phyloP scores from a whole-genome alignment of 2,888 invertebrate genomes.

The Anticlea derivata region DNA sequence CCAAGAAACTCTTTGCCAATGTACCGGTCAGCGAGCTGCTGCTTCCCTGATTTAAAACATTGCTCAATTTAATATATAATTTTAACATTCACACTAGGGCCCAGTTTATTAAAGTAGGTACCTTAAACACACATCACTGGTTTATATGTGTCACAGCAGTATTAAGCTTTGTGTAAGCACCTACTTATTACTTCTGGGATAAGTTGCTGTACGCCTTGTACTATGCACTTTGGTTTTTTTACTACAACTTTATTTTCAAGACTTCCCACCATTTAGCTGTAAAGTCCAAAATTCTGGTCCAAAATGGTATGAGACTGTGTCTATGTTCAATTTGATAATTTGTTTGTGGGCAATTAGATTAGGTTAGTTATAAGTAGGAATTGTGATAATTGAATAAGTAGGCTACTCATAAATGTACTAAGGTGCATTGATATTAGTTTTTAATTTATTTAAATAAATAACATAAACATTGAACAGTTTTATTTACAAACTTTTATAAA shows the following conservation, averaged over 20 bases:
- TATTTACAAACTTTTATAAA: slow-evolving; percentile 20
- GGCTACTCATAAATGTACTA: slow-evolving; percentile 18
- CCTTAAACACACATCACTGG: too few species aligned
- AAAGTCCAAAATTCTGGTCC: neutral
- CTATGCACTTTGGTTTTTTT: too few species aligned
- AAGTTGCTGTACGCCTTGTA: too few species aligned
- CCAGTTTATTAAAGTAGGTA: too few species aligned
- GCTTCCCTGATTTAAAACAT: slow-evolving; percentile 43
- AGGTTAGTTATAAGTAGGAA: slow-evolving; percentile 38
- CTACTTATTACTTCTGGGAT: too few species aligned
- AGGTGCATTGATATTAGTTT: slow-evolving; percentile 41
- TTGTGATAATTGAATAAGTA: slow-evolving; percentile 58
- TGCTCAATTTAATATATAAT: slow-evolving; percentile 8
- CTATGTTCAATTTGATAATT: slow-evolving; percentile 41
- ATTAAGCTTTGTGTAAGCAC: too few species aligned
- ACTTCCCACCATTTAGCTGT: slow-evolving; percentile 15
- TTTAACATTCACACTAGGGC: too few species aligned
- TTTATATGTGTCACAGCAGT: too few species aligned
- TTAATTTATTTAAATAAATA: slow-evolving; percentile 49
- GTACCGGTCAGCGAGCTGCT: slow-evolving; percentile 63
- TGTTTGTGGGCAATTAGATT: slow-evolving; percentile 42
- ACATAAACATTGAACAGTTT: slow-evolving; percentile 10
- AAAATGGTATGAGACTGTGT: slow-evolving; percentile 31
- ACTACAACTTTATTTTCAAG: neutral
- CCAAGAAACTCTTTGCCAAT: slow-evolving; percentile 72